Evolutionary conservation across 2,797 vertebrate species (phyloP), one percentile per base, ranked within the genome.

Genomic region (Sylvilagus floridanus): DNA sequence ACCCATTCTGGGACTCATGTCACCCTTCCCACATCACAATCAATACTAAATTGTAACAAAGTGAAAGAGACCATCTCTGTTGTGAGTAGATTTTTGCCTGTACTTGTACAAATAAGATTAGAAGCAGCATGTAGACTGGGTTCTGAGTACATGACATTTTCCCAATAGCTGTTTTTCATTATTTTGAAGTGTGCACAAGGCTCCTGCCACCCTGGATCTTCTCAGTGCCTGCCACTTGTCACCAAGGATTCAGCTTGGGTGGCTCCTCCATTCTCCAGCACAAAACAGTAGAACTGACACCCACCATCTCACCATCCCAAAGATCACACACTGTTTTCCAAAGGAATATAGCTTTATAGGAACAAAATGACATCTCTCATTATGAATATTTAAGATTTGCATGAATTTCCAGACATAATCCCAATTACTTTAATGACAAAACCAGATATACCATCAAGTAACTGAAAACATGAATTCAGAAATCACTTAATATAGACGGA

Each of bases 51-150:
- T 22, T 66, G 95, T 94, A 97, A 94, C 63, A 97, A 92, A 96
- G 60, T 90, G 75, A 96, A 95, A 88, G 88, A 92, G 82, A 95
- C 28, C 0, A 93, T 96, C 77, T 94, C 16, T 75, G 76, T 89
- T 95, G 77, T 95, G 95, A 96, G 95, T 75, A 96, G 87, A 96
- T 95, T 97, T 96, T 97, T 97, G 96, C 30, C 5, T 81, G 28
- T 94, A 81, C 77, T 97, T 97, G 62, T 94, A 97, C 93, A 97
- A 97, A 97, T 96, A 97, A 97, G 73, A 94, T 98, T 97, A 98
- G 86, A 97, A 95, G 60, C 28, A 96, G 66, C 91, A 95, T 66
- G 88, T 83, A 97, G 69, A 97, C 73, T 6, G 97, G 97, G 71
- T 60, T 96, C 89, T 75, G 91, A 93, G 84, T 73, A 95, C 94